Base-by-base conservation (phyloP, 2,113 vertebrate species). In the Theristicus caerulescens region DNA sequence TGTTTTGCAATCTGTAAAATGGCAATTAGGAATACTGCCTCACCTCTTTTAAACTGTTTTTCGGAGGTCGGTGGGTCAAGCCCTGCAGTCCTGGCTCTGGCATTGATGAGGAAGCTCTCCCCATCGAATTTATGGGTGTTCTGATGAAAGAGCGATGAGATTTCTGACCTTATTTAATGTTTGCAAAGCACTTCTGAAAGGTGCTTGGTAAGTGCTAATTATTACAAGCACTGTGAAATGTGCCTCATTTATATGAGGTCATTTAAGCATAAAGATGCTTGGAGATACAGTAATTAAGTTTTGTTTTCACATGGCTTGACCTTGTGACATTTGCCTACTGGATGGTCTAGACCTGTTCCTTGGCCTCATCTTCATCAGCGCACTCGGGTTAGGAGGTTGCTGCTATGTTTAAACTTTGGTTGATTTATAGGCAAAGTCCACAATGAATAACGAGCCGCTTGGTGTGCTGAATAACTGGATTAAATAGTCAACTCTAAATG, bases 241-340 rank as follows among this genome's bases (percentile, higher is more conserved):
- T 76, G 52, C 69, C 62, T 95, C 83, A 14, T 87, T 94, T 91
- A 25, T 76, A 61, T 13, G 84, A 87, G 52, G 76, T 61, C 40
- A 77, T 46, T 92, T 62, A 91, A 66, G 40, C 58, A n/a, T 74
- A 80, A 91, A 86, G 88, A 73, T 89, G 49, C 58, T 82, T 32
- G 67, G 62, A 86, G 55, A 40, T 80, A 44, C 3, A 57, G 76
- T 83, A 93, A 82, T 81, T 67, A 55, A 66, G 52, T 87, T 96
- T 87, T 78, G 26, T 93, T 96, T 90, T 96, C 88, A 71, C 32
- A 8, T 82, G 81, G 71, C 27, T 93, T 94, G 59, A 86, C 70
- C 65, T 82, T 58, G 71, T 82, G 86, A 77, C 70, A 82, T 77
- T 91, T 86, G 36, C 58, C 62, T 64, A 49, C 65, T 61, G 51